These are phyloP conservation scores for Eristalis pertinax DNA, from an alignment of 2,888 invertebrate genomes.

Conservation along the genomic window DNA sequence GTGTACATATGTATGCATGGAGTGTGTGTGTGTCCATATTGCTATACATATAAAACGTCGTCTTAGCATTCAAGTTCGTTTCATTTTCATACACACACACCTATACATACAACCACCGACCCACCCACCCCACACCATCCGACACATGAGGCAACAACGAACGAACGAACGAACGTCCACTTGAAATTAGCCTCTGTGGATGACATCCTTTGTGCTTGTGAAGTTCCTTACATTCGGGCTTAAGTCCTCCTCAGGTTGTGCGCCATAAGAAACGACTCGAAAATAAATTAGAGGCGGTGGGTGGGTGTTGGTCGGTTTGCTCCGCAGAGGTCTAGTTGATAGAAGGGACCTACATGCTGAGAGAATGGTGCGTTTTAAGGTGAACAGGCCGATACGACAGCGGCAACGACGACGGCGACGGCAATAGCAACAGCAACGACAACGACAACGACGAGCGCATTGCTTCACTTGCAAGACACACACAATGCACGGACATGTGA, in stretches of 20 bases:
- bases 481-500: constrained; percentile 49
- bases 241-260: constrained; percentile 69
- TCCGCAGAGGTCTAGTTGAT: neutral
- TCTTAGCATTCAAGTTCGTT: constrained; percentile 65
- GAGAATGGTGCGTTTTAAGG: constrained; percentile 64
- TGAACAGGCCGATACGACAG: constrained; percentile 50
- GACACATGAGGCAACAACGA: constrained; percentile 52
- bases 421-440: too few relatives aligned
- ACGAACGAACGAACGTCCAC: constrained; percentile 56
- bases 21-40: neutral
- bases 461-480: constrained; percentile 55
- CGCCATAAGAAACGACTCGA: constrained; percentile 66
- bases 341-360: neutral
- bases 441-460: constrained; percentile 3
- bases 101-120: neutral
- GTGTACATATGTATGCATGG: neutral
- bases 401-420: too few relatives aligned
- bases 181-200: constrained; percentile 72
- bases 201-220: constrained; percentile 72
- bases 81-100: constrained; percentile 15
- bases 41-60: constrained; percentile 43
- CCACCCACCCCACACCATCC: neutral
- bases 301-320: neutral
- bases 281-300: constrained; percentile 59
- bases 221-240: constrained; percentile 69